Conservation (phyloP, 2,113 vertebrate species). For the Sarotherodon lohbergeri region DNA sequence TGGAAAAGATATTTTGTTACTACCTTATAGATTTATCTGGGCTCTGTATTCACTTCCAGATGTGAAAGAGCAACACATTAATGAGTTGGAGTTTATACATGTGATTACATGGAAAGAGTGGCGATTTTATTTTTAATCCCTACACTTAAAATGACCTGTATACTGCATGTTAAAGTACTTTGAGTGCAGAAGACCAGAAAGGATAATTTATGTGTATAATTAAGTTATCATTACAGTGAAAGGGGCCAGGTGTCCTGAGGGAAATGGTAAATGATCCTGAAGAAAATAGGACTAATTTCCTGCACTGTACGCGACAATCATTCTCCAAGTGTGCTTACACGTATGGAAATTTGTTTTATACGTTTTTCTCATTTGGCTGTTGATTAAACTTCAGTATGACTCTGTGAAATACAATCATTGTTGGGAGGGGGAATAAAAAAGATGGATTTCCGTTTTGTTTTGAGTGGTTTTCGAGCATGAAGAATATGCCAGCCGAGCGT, state of each 20-base stretch:
- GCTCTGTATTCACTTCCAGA: not conserved
- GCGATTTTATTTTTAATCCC: not conserved
- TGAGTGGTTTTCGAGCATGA: slow-evolving; percentile 41
- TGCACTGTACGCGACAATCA: slow-evolving; percentile 39
- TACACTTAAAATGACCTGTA: slow-evolving; percentile 9
- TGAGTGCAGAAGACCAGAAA: slow-evolving; percentile 21
- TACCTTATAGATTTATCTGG: not conserved
- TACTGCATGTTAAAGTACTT: slow-evolving; percentile 34
- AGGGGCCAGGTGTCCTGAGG: slow-evolving; percentile 56
- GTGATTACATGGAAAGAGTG: not conserved
- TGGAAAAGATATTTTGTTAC: slow-evolving; percentile 20
- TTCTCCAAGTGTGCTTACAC: slow-evolving; percentile 39
- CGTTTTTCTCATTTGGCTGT: slow-evolving; percentile 47
- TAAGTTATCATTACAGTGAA: slow-evolving; percentile 63
- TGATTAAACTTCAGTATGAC: slow-evolving; percentile 51
- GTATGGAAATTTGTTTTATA: slow-evolving; percentile 33
- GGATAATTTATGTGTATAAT: slow-evolving; percentile 55
- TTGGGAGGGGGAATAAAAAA: not conserved
- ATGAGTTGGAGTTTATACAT: not conserved
- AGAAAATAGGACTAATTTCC: slow-evolving; percentile 40
- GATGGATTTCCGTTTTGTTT: slow-evolving; percentile 39
- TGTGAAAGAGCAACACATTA: not conserved
- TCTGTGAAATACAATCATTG: not conserved
- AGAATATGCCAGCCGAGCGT: slow-evolving; percentile 49
- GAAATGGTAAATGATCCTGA: slow-evolving; percentile 30